Base-by-base conservation (phyloP, 1,140 invertebrate genomes). In the Drosophila fuyamai region DNA sequence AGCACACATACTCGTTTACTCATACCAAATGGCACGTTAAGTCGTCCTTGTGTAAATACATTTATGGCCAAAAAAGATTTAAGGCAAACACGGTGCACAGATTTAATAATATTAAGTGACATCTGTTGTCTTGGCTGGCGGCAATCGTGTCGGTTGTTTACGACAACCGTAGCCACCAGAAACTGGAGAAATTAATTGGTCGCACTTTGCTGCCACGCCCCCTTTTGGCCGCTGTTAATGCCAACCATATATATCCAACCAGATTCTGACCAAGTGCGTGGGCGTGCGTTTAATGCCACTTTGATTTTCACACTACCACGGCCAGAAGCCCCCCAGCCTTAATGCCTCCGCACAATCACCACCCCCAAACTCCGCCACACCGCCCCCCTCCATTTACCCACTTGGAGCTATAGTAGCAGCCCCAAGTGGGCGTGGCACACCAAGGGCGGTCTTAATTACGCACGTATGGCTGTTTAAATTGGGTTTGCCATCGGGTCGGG, bases 381-480 rank as follows among this genome's bases (percentile, higher is more conserved):
- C 23, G 13, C 6, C 56, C 7, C 40, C 41, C 29, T 14, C 43
- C 43, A 6, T 38, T 41, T 59, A 53, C 12, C 14, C 47, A 54
- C 46, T 53, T 41, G 38, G 50, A 43, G 44, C 16, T 55, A 27
- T 46, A 10, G 61, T 5, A 2, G 43, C 18, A 10, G n/a, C 8
- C n/a, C 35, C 29, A n/a, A 38, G 47, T 14, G 14, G 70, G 58
- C 38, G 51, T 53, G 51, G 36, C 55, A 4, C n/a, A 16, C 18
- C n/a, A 6, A 29, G 76, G 66, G 62, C 56, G 44, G 44, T 55
- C 57, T 80, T 89, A 89, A 88, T 89, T 88, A 89, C 84, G 76
- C 83, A 88, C 83, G 84, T 88, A 80, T 83, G 66, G 68, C 80
- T 80, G 57, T 88, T 88, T 83, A 88, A 88, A 88, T 88, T 79